Evolutionary conservation across 2,113 vertebrate genomes (phyloP).

Genomic region (Pavo muticus): DNA sequence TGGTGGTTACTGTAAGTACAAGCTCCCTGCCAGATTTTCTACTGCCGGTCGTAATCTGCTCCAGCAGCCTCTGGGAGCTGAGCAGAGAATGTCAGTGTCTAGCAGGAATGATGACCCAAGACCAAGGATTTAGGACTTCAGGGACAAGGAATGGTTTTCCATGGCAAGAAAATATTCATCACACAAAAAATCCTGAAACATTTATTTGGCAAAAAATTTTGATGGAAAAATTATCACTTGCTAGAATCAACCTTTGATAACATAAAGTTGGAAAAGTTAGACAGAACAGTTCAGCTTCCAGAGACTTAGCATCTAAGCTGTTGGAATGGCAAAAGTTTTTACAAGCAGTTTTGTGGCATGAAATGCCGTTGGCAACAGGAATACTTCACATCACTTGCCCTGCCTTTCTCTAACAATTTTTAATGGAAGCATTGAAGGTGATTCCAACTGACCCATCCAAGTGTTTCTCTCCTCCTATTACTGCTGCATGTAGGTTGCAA

Average conservation of each 20-base stretch:
- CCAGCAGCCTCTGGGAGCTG: not conserved
- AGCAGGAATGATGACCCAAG: not conserved
- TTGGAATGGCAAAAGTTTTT: not conserved
- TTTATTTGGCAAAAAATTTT: not conserved
- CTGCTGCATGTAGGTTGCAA: fast-evolving
- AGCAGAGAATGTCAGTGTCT: not conserved
- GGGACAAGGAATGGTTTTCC: not conserved
- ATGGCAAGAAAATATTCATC: not conserved
- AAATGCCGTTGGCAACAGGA: not conserved
- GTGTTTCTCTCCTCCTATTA: not conserved
- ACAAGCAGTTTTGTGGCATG: not conserved
- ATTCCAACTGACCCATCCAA: not conserved
- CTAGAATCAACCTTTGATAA: not conserved
- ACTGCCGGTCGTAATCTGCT: not conserved
- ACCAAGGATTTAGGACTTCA: not conserved
- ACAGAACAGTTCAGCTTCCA: not conserved
- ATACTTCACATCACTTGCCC: not conserved
- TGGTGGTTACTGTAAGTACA: not conserved
- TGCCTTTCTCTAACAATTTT: not conserved
- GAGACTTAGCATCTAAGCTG: not conserved
- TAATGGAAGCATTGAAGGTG: not conserved
- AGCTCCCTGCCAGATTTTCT: not conserved
- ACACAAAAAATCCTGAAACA: not conserved
- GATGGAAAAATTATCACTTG: not conserved
- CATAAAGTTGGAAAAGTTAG: not conserved